phyloP scores from a whole-genome alignment of 1,140 invertebrate species.

The Drosophila burlai region DNA sequence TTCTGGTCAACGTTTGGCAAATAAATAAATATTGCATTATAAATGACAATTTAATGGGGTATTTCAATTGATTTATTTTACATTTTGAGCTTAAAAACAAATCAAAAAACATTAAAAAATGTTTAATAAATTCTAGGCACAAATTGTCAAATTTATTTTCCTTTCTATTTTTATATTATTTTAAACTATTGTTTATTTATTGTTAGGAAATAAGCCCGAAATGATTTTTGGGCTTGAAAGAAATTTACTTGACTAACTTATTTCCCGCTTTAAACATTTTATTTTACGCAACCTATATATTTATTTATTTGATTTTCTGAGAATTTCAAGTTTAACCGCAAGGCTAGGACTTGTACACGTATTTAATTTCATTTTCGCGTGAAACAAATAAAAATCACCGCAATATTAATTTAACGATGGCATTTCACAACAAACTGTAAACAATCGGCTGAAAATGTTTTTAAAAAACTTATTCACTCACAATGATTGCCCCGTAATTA shows the following conservation, averaged over 20 bases:
- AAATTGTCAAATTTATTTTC: neutral
- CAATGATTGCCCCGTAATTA: neutral
- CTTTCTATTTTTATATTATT: neutral
- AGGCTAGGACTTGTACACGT: neutral
- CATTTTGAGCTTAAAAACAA: neutral
- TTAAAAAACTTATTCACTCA: neutral
- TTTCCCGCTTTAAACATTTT: neutral
- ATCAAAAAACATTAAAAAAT: too few relatives aligned
- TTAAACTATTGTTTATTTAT: neutral
- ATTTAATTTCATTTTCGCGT: slow-evolving; percentile 6
- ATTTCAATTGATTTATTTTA: neutral
- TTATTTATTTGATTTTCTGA: neutral
- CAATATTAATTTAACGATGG: neutral
- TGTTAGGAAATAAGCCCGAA: neutral
- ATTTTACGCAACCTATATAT: neutral
- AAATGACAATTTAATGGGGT: neutral
- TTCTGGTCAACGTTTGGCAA: neutral
- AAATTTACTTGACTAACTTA: neutral
- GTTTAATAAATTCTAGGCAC: neutral
- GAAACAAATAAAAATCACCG: slow-evolving; percentile 2
- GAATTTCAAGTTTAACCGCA: neutral
- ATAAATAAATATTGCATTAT: neutral
- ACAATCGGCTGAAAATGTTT: slow-evolving; percentile 1
- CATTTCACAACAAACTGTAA: slow-evolving; percentile 10
- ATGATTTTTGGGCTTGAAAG: too few relatives aligned